phyloP scores from a whole-genome alignment of 1,140 invertebrate genomes.

The Globodera ellingtonae region DNA sequence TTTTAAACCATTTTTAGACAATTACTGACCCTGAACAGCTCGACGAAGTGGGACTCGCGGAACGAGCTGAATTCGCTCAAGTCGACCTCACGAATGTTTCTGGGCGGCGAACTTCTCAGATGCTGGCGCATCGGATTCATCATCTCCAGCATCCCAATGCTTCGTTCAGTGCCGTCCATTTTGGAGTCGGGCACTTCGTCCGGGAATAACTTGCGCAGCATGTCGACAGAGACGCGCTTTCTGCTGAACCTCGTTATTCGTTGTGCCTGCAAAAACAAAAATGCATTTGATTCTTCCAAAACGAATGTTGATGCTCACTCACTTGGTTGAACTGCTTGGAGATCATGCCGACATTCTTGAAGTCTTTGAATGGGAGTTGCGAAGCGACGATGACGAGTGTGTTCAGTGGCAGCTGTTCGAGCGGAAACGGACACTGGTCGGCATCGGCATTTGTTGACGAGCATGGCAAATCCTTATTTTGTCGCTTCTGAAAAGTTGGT shows the following conservation, averaged over 20 bases:
- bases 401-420: conserved; percentile 12
- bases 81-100: conserved; percentile 26
- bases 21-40: conserved; percentile 11
- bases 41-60: conserved; percentile 22
- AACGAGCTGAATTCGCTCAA: conserved; percentile 19
- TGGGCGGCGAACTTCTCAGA: conserved; percentile 7
- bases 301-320: background rate
- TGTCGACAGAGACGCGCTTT: conserved; percentile 16
- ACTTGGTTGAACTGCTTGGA: conserved; percentile 21
- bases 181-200: conserved; percentile 5
- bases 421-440: conserved; percentile 5
- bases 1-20: background rate
- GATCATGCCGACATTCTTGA: conserved; percentile 16
- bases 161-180: background rate
- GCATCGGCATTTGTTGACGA: background rate
- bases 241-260: conserved; percentile 18
- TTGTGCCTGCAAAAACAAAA: conserved; percentile 6
- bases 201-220: conserved; percentile 23
- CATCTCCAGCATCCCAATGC: conserved; percentile 18
- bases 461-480: background rate
- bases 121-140: conserved; percentile 4
- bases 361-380: conserved; percentile 22
- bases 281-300: background rate
- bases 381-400: conserved; percentile 15
- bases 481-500: background rate